phyloP scores from a whole-genome alignment of 2,888 invertebrate species.

The Acleris cristana region DNA sequence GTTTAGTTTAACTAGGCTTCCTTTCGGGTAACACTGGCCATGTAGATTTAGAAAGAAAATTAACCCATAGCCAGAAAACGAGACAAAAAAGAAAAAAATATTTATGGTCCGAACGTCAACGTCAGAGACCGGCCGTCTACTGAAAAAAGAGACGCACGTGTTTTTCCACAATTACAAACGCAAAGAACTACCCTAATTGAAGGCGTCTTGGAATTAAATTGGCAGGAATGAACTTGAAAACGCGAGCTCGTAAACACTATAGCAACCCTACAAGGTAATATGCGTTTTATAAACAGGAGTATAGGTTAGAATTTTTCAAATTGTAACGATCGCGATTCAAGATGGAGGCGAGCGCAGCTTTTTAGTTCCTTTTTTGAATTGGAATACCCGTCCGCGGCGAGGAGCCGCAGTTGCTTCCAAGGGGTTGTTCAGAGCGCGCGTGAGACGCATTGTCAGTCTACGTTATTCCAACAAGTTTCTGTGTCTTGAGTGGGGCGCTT shows the following conservation, averaged over 20 bases:
- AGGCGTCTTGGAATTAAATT: conserved; percentile 58
- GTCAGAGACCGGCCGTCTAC: conserved; percentile 32
- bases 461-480: conserved; percentile 5
- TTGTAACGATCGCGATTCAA: conserved; percentile 51
- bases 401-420: conserved; percentile 54
- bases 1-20: too few relatives aligned
- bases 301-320: conserved; percentile 40
- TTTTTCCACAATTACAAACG: conserved; percentile 46
- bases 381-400: conserved; percentile 59
- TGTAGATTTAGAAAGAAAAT: neutral
- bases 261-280: conserved; percentile 30
- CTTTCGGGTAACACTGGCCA: neutral
- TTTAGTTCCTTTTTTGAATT: conserved; percentile 72
- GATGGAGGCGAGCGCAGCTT: conserved; percentile 67
- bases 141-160: conserved; percentile 34
- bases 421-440: conserved; percentile 55
- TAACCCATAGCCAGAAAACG: neutral
- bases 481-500: conserved; percentile 26
- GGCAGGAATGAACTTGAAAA: conserved; percentile 49
- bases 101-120: conserved; percentile 6
- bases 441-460: conserved; percentile 21
- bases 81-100: neutral
- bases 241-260: conserved; percentile 36
- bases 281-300: conserved; percentile 29
- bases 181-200: conserved; percentile 55